Evolutionary conservation across 1,140 invertebrate genomes (phyloP).

Genomic region (Himalopsyche phryganea): DNA sequence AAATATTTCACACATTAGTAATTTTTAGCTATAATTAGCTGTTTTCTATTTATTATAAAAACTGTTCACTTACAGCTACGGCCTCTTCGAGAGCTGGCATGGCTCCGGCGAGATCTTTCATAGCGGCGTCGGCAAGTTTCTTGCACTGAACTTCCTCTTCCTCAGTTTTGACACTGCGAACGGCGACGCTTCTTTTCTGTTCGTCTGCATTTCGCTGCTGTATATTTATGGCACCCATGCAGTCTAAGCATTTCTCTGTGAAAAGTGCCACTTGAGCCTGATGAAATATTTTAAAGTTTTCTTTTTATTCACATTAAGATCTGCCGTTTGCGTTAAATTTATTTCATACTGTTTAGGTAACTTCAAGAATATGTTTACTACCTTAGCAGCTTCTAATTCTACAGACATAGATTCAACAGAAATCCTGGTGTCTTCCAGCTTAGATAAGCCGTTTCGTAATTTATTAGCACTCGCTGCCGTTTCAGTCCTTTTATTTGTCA

Average conservation of each 20-base stretch:
- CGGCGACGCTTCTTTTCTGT: slow-evolving; percentile 65
- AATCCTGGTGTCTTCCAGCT: slow-evolving; percentile 72
- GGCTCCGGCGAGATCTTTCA: slow-evolving; percentile 76
- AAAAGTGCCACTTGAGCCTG: slow-evolving; percentile 61
- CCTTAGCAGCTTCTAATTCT: slow-evolving; percentile 74
- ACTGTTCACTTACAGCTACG: slow-evolving; percentile 61
- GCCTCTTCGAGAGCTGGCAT: slow-evolving; percentile 82
- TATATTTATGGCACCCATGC: slow-evolving; percentile 65
- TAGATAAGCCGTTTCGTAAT: slow-evolving; percentile 68
- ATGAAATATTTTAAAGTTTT: background rate
- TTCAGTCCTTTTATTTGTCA: slow-evolving; percentile 66
- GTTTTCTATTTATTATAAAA: too few relatives aligned
- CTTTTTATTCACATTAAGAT: background rate
- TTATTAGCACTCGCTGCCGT: slow-evolving; percentile 69
- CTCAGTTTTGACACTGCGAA: slow-evolving; percentile 64
- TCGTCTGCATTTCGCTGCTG: slow-evolving; percentile 79
- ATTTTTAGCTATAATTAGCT: too few relatives aligned
- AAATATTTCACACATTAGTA: too few relatives aligned
- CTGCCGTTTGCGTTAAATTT: too few relatives aligned
- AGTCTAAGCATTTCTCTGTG: slow-evolving; percentile 68
- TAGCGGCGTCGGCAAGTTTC: slow-evolving; percentile 72
- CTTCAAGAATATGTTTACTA: slow-evolving; percentile 39
- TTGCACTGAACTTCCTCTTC: slow-evolving; percentile 79
- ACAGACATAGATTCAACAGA: slow-evolving; percentile 76
- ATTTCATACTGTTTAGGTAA: background rate